These are phyloP conservation scores for Drosophila monieri DNA, from an alignment of 2,888 invertebrate genomes.

Conservation along the genomic window DNA sequence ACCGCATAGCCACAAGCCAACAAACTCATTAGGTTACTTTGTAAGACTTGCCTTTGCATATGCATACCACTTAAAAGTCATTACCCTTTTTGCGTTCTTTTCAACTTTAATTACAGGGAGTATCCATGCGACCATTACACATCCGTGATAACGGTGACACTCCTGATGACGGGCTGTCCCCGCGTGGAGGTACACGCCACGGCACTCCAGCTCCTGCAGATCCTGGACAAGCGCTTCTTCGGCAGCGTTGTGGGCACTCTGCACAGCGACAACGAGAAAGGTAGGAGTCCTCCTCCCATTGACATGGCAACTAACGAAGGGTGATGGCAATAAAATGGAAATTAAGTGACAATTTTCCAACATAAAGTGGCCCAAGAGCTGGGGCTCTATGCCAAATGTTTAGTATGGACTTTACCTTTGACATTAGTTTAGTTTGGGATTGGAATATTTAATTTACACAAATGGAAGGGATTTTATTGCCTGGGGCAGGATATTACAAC, in stretches of 20 bases:
- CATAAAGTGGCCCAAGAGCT: not conserved
- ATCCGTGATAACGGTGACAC: constrained; percentile 97
- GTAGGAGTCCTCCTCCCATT: constrained; percentile 85
- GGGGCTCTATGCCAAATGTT: not conserved
- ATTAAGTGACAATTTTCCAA: constrained; percentile 2
- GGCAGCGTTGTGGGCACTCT: constrained; percentile 88
- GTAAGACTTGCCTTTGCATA: not conserved
- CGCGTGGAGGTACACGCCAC: constrained; percentile 96
- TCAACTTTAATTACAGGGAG: constrained; percentile 87
- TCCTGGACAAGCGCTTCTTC: constrained; percentile 97
- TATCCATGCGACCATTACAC: constrained; percentile 99
- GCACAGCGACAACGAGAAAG: constrained; percentile 89
- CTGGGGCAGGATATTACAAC: not conserved
- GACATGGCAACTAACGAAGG: constrained; percentile 6
- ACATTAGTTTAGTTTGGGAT: not conserved
- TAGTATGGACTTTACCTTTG: not conserved
- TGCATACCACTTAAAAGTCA: constrained; percentile 2
- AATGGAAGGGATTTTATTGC: not conserved
- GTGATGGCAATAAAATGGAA: constrained; percentile 30
- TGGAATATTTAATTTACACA: not conserved
- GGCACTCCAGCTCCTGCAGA: constrained; percentile 96
- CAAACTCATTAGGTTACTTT: constrained; percentile 41
- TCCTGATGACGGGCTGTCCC: constrained; percentile 98
- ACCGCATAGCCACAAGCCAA: constrained; percentile 34
- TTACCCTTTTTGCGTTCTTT: not conserved